A percentile compares a stretch with the other conserved stretches of the same genome.
Conservation (phyloP, 2,888 invertebrate species). For the Hydrotaea cyrtoneurina region DNA sequence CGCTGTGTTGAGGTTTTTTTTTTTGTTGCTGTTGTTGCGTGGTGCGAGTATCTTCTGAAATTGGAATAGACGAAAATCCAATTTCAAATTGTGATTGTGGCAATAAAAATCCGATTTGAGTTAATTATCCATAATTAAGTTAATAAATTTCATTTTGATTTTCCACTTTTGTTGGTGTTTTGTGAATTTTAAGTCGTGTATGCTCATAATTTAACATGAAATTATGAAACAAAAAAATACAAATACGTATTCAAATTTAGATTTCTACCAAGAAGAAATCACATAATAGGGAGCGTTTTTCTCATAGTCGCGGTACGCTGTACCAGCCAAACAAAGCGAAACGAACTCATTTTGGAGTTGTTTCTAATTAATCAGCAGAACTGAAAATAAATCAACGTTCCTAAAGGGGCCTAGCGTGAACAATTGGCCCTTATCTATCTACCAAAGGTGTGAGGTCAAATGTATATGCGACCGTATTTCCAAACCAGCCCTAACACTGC, state of each 20-base stretch:
- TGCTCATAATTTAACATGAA: conserved; percentile 49
- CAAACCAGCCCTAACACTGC: not conserved
- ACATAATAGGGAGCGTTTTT: not conserved
- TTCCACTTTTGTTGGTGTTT: conserved; percentile 8
- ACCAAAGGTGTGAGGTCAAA: not conserved
- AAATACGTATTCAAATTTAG: conserved; percentile 1
- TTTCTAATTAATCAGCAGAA: conserved; percentile 57
- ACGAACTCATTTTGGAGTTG: conserved; percentile 1
- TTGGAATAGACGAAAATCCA: conserved; percentile 22
- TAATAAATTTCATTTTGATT: conserved; percentile 51
- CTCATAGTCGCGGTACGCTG: not conserved
- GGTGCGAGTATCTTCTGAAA: not conserved
- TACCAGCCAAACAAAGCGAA: not conserved
- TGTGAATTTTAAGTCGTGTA: conserved; percentile 7
- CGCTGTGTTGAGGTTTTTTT: not conserved
- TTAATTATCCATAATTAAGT: conserved; percentile 60
- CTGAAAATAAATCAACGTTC: conserved; percentile 56
- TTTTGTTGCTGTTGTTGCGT: not conserved
- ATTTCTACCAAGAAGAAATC: conserved; percentile 18
- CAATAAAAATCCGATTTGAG: conserved; percentile 58
- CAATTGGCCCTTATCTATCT: conserved; percentile 23
- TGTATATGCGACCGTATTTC: not conserved
- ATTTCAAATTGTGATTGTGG: conserved; percentile 54
- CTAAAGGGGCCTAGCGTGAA: conserved; percentile 34
- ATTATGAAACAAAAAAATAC: conserved; percentile 36